Evolutionary conservation across 2,113 vertebrate species (phyloP).

Genomic region (Lepus timidus): DNA sequence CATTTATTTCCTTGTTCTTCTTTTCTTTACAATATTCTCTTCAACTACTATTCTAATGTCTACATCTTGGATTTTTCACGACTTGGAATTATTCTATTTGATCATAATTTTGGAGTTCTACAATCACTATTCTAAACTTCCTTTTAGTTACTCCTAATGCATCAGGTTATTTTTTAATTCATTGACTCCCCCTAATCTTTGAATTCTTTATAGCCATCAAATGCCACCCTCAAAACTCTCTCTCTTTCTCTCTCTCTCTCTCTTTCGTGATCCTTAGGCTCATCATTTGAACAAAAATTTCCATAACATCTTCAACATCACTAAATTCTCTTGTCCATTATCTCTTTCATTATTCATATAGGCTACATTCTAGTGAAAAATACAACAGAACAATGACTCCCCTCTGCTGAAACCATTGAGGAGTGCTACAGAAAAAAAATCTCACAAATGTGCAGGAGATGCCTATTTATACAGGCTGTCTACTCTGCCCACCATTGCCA

Average conservation of each 20-base stretch:
- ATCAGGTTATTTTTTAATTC: background rate
- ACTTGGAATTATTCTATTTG: slow-evolving; percentile 47
- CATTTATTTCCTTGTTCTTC: slow-evolving; percentile 38
- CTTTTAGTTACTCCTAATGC: background rate
- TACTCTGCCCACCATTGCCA: background rate
- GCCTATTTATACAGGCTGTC: background rate
- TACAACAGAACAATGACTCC: background rate
- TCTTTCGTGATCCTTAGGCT: background rate
- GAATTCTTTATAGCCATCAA: background rate
- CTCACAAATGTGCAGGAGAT: background rate
- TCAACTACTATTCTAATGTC: slow-evolving; percentile 6
- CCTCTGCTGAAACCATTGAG: background rate
- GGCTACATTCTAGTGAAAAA: background rate
- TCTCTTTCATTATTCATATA: background rate
- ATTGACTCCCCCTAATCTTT: background rate
- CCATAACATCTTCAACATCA: background rate
- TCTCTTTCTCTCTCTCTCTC: background rate
- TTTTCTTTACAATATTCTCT: slow-evolving; percentile 14
- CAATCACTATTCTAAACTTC: background rate
- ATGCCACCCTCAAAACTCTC: background rate
- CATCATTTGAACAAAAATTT: background rate
- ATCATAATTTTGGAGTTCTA: slow-evolving; percentile 58
- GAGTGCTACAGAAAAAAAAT: slow-evolving; percentile 11
- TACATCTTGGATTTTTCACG: slow-evolving; percentile 54
- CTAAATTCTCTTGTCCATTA: background rate